phyloP scores from a whole-genome alignment of 2,797 vertebrate species.

The Podarcis siculus region DNA sequence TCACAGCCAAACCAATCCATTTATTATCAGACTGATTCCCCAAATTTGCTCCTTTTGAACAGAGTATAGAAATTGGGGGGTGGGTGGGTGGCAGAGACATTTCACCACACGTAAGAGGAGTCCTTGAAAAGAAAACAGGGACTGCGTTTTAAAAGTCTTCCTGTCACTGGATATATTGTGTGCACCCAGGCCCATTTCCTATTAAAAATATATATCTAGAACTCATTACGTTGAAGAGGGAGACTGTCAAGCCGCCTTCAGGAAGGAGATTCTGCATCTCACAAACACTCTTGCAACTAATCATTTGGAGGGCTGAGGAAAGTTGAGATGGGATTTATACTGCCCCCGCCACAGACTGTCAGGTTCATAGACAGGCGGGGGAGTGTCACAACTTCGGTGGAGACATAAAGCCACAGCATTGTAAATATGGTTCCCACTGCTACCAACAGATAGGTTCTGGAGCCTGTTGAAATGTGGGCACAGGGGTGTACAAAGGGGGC shows the following conservation, averaged over 20 bases:
- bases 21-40: not conserved
- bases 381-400: not conserved
- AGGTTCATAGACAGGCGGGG: conserved; percentile 6
- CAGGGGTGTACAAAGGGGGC: too few relatives aligned
- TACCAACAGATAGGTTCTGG: not conserved
- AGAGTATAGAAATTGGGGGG: not conserved
- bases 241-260: conserved; percentile 19
- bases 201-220: conserved; percentile 33
- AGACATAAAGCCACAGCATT: conserved; percentile 14
- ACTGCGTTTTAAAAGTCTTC: not conserved
- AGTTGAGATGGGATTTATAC: not conserved
- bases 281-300: conserved; percentile 11
- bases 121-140: not conserved
- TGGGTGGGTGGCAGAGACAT: not conserved
- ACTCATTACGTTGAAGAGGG: not conserved
- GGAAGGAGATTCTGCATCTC: conserved; percentile 13
- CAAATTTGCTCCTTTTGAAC: not conserved
- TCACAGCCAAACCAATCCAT: not conserved
- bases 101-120: not conserved
- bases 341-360: not conserved
- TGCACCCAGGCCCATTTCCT: not conserved
- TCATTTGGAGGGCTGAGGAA: not conserved
- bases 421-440: not conserved
- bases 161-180: not conserved
- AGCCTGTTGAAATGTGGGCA: not conserved